Evolutionary conservation across 1,140 invertebrate species (phyloP), one percentile per base, ranked within the genome.

Genomic region (Sycophila sp.): DNA sequence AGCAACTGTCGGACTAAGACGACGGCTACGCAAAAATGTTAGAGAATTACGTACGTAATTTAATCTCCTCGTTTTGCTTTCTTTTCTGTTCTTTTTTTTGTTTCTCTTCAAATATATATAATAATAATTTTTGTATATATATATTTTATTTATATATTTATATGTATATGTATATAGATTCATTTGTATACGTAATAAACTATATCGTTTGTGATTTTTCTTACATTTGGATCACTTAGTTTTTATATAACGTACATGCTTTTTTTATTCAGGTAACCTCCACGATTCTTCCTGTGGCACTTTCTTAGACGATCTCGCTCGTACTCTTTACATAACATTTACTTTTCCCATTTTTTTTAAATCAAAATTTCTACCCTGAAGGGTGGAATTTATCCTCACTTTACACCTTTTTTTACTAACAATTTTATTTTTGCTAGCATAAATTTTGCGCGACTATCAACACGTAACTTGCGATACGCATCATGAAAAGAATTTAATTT

Each of bases 241-340:
- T 73, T n/a, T 73, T 67, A 66, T 72, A 51, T 78, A 75, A 80
- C 79, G 72, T 79, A 70, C 73, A 79, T 78, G 74, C 77, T 81
- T 64, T 63, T n/a, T 63, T 69, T 62, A 53, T 63, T 82, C 80
- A 83, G 82, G 81, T 84, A 83, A 82, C 80, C 78, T 81, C 69
- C 77, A 78, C 76, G 71, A 79, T 75, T 72, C 74, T 76, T 75
- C 73, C 76, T 80, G 80, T 83, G 79, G 80, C 81, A 84, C 80
- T 80, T 77, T 73, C 40, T 73, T 58, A 58, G 62, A 56, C 62
- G 32, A 36, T 67, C 58, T 70, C 60, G 36, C 34, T 63, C 38
- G 38, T n/a, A 36, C 17, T 74, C 49, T 69, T n/a, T n/a, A n/a
- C n/a, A n/a, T n/a, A n/a, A n/a, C n/a, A 38, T 47, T 73, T 59